Base-by-base conservation (phyloP, 2,797 vertebrate species). In the Thalassophryne amazonica region DNA sequence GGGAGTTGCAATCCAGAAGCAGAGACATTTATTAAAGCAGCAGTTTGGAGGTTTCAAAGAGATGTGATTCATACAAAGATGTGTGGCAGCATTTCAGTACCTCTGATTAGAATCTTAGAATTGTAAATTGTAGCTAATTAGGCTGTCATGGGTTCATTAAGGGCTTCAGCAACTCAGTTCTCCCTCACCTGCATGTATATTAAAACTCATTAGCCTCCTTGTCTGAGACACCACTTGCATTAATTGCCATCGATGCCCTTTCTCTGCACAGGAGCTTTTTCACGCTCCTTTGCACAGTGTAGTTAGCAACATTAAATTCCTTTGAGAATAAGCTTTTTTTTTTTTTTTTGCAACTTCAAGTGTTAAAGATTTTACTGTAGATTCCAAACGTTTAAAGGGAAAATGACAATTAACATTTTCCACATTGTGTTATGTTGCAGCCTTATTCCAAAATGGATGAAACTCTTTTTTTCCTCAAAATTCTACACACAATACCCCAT, bases 121-220 rank as follows among this genome's bases (percentile, higher is more conserved):
- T 96, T 95, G 95, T 95, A 98, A 98, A 98, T 96, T 93, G 93
- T 93, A 89, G 92, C 93, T 98, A 98, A 98, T 98, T 98, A 96
- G 93, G 90, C 94, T 97, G 96, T 97, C 95, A 95, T 92, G 92
- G 93, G 93, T 96, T 98, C 94, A 96, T 98, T 98, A 97, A 94
- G 95, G 93, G 93, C 94, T 94, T 92, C 93, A 94, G 92, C 92
- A 89, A 94, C 94, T 93, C 93, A 92, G 92, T 93, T 94, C 92
- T 93, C 91, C 91, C 93, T 96, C 94, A 98, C 95, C 95, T 98
- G 94, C 93, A 89, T 95, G 94, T 93, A 94, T 96, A 95, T 97
- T 96, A 96, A 95, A 97, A 94, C 94, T 97, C 93, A 97, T 98
- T 98, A 98, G 92, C 91, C 91, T 90, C 89, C 95, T 98, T 98